Evolutionary conservation across 2,797 vertebrate genomes (phyloP), one percentile per base, ranked within the genome.

Genomic region (Anolis apletophallus): DNA sequence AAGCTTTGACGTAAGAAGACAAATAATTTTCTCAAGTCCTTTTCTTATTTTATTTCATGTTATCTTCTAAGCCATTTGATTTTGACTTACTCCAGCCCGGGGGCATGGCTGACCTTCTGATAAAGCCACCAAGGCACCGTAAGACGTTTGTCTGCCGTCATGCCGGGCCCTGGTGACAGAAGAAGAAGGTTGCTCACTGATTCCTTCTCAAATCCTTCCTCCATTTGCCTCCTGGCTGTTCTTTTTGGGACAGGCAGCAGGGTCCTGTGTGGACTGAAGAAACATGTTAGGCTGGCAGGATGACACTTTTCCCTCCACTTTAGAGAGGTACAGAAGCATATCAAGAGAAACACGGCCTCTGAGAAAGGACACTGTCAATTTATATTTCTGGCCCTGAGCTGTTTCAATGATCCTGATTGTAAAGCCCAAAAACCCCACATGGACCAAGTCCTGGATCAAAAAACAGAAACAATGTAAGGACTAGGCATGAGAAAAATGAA

Each of bases 271-370:
- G 61, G 59, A 80, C 85, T 87, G 72, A 93, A 91, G 92, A 69
- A 59, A 90, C 73, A 83, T 72, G 81, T 81, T 82, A 90, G 36
- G 88, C 3, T 69, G 89, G 72, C 76, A 87, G 89, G 86, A 91
- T 40, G 54, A 10, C 4, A 75, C 32, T 67, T 52, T 74, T 50
- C 26, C 64, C 80, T 83, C 87, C 89, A 88, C 89, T 90, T 89
- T 90, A 87, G 90, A 83, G 50, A 90, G 85, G 86, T 86, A 84
- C 74, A 87, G 86, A 84, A 81, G 89, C 69, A 88, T 61, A 89
- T 89, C 86, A 90, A 88, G 89, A 82, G 78, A 87, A 92, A 87
- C 0, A 16, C 87, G 61, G 71, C 88, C 92, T 86, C 75, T 83
- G 89, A 88, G 85, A 88, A 84, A 91, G 83, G 69, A 61, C 12